phyloP scores from a whole-genome alignment of 2,797 vertebrate species.

The Lates japonicus region DNA sequence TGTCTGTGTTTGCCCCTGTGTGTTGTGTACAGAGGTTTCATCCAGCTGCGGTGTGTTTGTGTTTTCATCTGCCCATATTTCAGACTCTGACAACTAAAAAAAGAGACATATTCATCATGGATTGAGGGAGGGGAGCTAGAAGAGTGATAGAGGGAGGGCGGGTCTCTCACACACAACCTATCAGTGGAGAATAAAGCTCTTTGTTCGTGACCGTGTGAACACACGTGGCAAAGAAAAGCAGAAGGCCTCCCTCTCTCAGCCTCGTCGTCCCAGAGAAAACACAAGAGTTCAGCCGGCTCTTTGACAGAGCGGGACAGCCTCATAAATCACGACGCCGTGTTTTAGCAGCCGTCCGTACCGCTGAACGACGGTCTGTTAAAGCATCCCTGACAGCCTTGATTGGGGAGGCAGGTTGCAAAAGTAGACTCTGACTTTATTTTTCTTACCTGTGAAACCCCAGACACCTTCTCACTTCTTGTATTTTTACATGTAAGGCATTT shows the following conservation, averaged over 20 bases:
- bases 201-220: slow-evolving; percentile 77
- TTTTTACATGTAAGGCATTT: slow-evolving; percentile 36
- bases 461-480: slow-evolving; percentile 47
- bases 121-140: slow-evolving; percentile 2
- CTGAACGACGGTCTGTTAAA: slow-evolving; percentile 61
- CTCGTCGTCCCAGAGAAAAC: slow-evolving; percentile 68
- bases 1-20: neutral
- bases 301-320: slow-evolving; percentile 64
- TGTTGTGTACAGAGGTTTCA: slow-evolving; percentile 17
- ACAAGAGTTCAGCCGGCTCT: slow-evolving; percentile 58
- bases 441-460: slow-evolving; percentile 48
- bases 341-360: slow-evolving; percentile 54
- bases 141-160: slow-evolving; percentile 29
- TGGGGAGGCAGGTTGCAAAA: slow-evolving; percentile 39
- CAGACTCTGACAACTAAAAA: slow-evolving; percentile 36
- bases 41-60: slow-evolving; percentile 20
- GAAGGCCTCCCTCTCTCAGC: slow-evolving; percentile 52
- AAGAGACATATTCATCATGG: slow-evolving; percentile 47
- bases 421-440: slow-evolving; percentile 52
- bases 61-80: slow-evolving; percentile 48
- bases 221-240: slow-evolving; percentile 73
- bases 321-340: slow-evolving; percentile 77
- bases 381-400: slow-evolving; percentile 69
- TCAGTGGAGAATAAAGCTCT: slow-evolving; percentile 78
- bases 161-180: slow-evolving; percentile 55